phyloP scores from a whole-genome alignment of 2,888 invertebrate genomes.

The Antitype chi region DNA sequence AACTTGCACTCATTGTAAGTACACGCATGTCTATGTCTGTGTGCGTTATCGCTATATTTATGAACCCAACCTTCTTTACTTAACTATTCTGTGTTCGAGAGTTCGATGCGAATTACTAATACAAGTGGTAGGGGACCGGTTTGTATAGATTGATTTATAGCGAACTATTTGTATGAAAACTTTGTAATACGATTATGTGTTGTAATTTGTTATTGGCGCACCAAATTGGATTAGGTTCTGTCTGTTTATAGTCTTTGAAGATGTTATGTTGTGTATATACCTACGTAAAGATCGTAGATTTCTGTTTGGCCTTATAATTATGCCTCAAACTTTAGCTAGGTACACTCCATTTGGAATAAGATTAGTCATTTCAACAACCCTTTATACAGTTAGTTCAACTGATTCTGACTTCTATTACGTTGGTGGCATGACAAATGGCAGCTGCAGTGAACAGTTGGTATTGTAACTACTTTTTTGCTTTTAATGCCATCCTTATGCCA shows the following conservation, averaged over 20 bases:
- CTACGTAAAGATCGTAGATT: neutral
- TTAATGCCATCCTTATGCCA: too few relatives aligned
- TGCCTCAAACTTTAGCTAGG: neutral
- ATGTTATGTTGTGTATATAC: neutral
- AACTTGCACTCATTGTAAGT: too few relatives aligned
- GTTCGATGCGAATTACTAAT: slow-evolving; percentile 56
- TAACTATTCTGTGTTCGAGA: slow-evolving; percentile 30
- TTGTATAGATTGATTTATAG: slow-evolving; percentile 57
- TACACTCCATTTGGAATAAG: too few relatives aligned
- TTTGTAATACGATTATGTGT: slow-evolving; percentile 54
- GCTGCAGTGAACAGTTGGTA: too few relatives aligned
- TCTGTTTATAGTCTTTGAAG: slow-evolving; percentile 40
- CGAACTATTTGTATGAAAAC: slow-evolving; percentile 60
- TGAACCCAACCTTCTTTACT: neutral
- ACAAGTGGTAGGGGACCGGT: slow-evolving; percentile 61
- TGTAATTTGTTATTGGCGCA: slow-evolving; percentile 52
- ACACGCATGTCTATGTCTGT: too few relatives aligned
- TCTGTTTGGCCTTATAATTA: neutral
- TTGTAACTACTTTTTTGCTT: too few relatives aligned
- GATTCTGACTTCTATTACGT: too few relatives aligned
- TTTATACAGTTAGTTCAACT: too few relatives aligned
- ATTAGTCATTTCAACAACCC: too few relatives aligned
- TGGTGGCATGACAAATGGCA: too few relatives aligned
- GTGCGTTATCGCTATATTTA: too few relatives aligned
- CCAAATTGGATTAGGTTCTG: slow-evolving; percentile 37